Base-by-base conservation (phyloP, 2,888 invertebrate genomes). In the Athrips mouffetella region DNA sequence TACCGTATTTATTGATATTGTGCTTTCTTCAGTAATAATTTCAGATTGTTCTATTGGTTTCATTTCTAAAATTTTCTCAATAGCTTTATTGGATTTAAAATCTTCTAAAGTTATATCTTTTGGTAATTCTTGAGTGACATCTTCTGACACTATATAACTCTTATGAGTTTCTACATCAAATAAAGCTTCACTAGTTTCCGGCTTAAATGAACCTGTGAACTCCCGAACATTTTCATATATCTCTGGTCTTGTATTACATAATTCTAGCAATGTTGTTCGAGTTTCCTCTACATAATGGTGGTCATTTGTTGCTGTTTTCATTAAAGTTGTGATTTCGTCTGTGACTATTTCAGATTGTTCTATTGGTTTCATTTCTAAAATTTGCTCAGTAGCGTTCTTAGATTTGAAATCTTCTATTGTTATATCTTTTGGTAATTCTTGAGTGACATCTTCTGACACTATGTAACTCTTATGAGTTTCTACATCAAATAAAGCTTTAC, bases 371-470 rank as follows among this genome's bases (percentile, higher is more conserved):
- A 69, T 61, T 62, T 74, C 75, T 47, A 73, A 49, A 18, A 83
- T n/a, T 23, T 74, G 60, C 53, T 88, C 63, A 11, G 67, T 71
- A 0, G 89, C 83, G 37, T 69, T 71, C 66, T 87, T 87, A 37
- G 67, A 60, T 42, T 70, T 65, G n/a, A 84, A 80, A 55, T 72
- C 73, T 20, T 74, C 58, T 5, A 73, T 66, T 48, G 58, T 58
- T 20, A 91, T 80, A 48, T 74, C 55, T 40, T 76, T 76, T 59
- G 89, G 80, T 18, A 76, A 76, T 60, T 91, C 90, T 2, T 86
- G 84, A 21, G 65, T 48, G 11, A 74, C 39, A 49, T 75, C 72
- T 68, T 85, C 78, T 16, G 62, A 61, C 6, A 78, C 68, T 20
- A 61, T 61, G 52, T 68, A 81, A 33, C 71, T 75, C 55, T 73